phyloP scores from a whole-genome alignment of 2,797 vertebrate genomes.

The Periophthalmus magnuspinnatus region DNA sequence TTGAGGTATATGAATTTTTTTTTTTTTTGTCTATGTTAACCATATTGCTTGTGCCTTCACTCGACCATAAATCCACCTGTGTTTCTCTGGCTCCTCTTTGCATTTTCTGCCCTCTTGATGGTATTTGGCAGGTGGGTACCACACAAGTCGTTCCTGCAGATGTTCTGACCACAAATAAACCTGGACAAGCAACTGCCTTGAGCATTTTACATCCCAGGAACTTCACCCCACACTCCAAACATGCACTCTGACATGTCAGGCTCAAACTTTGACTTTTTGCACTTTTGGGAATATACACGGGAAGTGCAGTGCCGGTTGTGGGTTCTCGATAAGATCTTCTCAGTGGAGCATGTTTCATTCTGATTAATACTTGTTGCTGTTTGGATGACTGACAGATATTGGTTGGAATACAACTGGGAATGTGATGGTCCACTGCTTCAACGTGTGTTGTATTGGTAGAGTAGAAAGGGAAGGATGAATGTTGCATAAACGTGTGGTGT shows the following conservation, averaged over 20 bases:
- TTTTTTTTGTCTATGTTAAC: not conserved
- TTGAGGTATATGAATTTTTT: not conserved
- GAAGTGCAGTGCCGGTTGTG: constrained; percentile 20
- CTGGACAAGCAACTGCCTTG: constrained; percentile 37
- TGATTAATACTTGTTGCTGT: constrained; percentile 59
- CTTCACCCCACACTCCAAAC: not conserved
- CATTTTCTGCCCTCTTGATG: constrained; percentile 50
- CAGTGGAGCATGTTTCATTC: constrained; percentile 35
- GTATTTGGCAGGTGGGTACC: constrained; percentile 64
- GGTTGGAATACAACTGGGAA: constrained; percentile 55
- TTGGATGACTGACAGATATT: constrained; percentile 60
- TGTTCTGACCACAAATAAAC: constrained; percentile 42
- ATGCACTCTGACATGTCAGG: not conserved
- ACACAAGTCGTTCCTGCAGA: constrained; percentile 53
- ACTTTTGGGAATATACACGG: not conserved
- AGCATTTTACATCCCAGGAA: constrained; percentile 22
- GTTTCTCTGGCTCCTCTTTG: constrained; percentile 38
- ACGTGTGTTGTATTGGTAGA: constrained; percentile 44
- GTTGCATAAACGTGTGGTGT: constrained; percentile 44
- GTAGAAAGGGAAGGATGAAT: constrained; percentile 31
- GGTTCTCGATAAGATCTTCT: constrained; percentile 56
- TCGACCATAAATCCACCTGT: constrained; percentile 46
- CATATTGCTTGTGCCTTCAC: not conserved
- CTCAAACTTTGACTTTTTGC: not conserved
- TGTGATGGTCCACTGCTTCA: constrained; percentile 70